Base-by-base conservation (phyloP, 64 coral and sea anemone species). In the Catalaphyllia jardinei region DNA sequence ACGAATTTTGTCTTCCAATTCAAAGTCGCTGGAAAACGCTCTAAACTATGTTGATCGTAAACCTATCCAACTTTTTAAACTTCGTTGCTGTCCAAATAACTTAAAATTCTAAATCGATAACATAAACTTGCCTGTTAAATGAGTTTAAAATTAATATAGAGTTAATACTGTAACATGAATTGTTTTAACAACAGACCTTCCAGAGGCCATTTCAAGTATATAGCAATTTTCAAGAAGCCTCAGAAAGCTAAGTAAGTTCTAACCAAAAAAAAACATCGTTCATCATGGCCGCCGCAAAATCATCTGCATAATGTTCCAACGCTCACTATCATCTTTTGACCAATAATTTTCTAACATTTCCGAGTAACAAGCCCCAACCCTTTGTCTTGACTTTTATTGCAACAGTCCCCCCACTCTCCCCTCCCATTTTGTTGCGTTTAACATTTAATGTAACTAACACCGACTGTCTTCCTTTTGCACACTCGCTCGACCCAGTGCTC, bases 401-500 rank as follows among this genome's bases (percentile, higher is more conserved):
- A 75, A 39, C 31, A 75, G 12, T 57, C 15, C 60, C 25, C 59
- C 79, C 29, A 39, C 29, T 39, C 59, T 83, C 60, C 18, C 29
- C 60, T 67, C 31, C 61, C 19, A 39, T 8, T 24, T 39, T 39
- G 7, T 33, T 29, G 11, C 20, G 39, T 46, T 77, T 71, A 67
- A 71, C 31, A 38, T 52, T 1, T 85, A 69, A 85, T 51, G 33
- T 83, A 83, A 42, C 80, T 83, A 85, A 85, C 63, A 71, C 17
- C 10, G 18, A 22, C 15, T 55, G 29, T 83, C 80, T 83, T 83
- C 61, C 60, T 69, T 85, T 85, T 85, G 30, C n/a, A 52, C 81
- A 39, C 63, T 85, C 22, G 24, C 81, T 85, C n/a, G 81, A 71
- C 63, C 81, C 63, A 85, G 81, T 85, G 62, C 81, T 50, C 63